Evolutionary conservation across 2,113 vertebrate genomes (phyloP).

Genomic region (Myotis brandtii): DNA sequence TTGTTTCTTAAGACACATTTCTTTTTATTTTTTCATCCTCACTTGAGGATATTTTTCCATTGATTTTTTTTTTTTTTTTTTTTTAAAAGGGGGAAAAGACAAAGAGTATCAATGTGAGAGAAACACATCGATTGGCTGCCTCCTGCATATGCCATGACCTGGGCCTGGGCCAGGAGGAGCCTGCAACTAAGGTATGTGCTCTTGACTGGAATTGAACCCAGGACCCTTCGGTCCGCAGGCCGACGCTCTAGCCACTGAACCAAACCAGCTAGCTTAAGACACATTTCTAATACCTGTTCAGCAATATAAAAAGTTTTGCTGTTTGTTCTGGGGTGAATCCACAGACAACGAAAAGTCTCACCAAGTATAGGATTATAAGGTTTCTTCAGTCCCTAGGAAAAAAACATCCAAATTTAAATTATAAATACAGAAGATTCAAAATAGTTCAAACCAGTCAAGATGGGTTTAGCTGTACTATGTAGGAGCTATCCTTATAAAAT

Average conservation of each 20-base stretch:
- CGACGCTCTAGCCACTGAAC: no score
- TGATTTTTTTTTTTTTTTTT: no score
- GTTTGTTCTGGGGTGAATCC: slow-evolving; percentile 96
- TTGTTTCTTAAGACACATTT: slow-evolving; percentile 47
- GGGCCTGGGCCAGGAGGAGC: no score
- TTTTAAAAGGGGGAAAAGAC: no score
- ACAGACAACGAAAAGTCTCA: slow-evolving; percentile 97
- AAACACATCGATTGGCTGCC: no score
- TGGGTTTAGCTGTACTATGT: background rate
- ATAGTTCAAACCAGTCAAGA: slow-evolving; percentile 36
- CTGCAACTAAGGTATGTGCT: no score
- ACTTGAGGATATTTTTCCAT: no score
- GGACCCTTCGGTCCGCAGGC: no score
- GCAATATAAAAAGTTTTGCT: slow-evolving; percentile 99
- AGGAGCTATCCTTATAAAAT: slow-evolving; percentile 1
- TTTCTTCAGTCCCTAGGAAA: slow-evolving; percentile 95
- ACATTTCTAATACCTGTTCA: slow-evolving; percentile 91
- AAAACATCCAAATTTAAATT: slow-evolving; percentile 45
- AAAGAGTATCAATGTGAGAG: no score
- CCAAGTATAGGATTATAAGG: slow-evolving; percentile 99
- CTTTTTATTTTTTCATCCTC: no score
- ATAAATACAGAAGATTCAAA: slow-evolving; percentile 52
- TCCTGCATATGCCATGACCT: no score
- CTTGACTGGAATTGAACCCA: no score
- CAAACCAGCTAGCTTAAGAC: background rate